Evolutionary conservation across 2,113 vertebrate species (phyloP).

Genomic region (Odobenus rosmarus): DNA sequence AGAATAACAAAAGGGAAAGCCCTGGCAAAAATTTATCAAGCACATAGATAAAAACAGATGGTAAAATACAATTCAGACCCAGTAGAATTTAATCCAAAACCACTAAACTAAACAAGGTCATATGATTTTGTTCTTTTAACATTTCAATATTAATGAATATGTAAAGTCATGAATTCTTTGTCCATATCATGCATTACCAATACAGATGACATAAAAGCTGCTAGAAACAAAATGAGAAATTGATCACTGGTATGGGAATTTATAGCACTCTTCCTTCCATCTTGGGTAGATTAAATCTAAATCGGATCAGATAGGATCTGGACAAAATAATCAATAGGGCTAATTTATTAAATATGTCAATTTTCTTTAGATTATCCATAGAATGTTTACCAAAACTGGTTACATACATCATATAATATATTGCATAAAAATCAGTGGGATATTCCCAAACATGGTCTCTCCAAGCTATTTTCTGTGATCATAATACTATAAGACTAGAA

Average conservation of each 20-base stretch:
- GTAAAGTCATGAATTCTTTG: neutral
- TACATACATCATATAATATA: neutral
- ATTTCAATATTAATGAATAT: neutral
- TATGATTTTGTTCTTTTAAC: neutral
- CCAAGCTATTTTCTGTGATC: neutral
- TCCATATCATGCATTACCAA: neutral
- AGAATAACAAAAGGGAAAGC: neutral
- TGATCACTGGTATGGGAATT: neutral
- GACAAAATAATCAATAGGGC: neutral
- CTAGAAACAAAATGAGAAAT: constrained; percentile 22
- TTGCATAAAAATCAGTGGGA: neutral
- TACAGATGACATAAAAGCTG: neutral
- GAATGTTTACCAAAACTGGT: neutral
- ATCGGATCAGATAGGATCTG: neutral
- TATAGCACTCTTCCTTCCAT: neutral
- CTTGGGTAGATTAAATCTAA: neutral
- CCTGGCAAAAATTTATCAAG: neutral
- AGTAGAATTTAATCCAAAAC: neutral
- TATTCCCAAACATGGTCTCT: neutral
- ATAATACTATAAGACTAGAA: neutral
- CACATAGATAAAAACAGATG: neutral
- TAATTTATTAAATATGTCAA: neutral
- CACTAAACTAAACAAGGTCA: neutral
- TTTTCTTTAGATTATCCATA: neutral
- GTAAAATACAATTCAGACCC: neutral